phyloP scores from a whole-genome alignment of 1,140 invertebrate species.

The Heliothis subflexa region DNA sequence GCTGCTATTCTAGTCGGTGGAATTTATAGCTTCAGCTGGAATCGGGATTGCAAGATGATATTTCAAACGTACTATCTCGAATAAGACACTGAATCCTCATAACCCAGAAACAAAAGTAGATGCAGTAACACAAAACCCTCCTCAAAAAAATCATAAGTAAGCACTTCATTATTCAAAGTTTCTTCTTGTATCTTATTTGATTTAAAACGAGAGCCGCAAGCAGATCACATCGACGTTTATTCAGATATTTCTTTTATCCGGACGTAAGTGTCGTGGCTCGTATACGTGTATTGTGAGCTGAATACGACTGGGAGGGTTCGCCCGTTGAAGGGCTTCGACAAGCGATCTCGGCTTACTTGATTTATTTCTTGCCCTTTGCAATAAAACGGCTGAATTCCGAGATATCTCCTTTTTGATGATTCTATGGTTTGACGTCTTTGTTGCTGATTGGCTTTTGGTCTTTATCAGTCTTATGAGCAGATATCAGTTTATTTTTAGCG shows the following conservation, averaged over 20 bases:
- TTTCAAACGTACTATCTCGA: too few relatives aligned
- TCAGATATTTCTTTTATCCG: conserved; percentile 23
- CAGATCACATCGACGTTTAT: conserved; percentile 25
- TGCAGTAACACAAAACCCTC: background rate
- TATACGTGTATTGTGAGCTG: conserved; percentile 16
- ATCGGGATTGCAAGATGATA: background rate
- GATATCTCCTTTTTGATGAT: conserved; percentile 18
- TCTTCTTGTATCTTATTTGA: background rate
- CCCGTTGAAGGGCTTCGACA: conserved; percentile 27
- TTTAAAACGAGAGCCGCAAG: background rate
- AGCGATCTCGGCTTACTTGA: conserved; percentile 24
- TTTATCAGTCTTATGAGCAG: background rate
- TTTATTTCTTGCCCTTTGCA: conserved; percentile 38
- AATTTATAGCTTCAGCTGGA: background rate
- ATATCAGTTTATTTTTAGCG: background rate
- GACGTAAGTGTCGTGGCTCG: background rate
- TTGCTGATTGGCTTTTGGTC: conserved; percentile 29
- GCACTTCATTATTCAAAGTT: background rate
- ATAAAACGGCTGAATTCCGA: conserved; percentile 32
- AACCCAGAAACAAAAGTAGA: too few relatives aligned
- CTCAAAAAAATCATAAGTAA: background rate
- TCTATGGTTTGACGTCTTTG: conserved; percentile 21
- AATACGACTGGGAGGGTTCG: background rate
- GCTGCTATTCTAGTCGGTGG: background rate
- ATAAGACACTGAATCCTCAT: too few relatives aligned